Base-by-base conservation (phyloP, 2,888 invertebrate genomes). In the Meliscaeva auricollis region DNA sequence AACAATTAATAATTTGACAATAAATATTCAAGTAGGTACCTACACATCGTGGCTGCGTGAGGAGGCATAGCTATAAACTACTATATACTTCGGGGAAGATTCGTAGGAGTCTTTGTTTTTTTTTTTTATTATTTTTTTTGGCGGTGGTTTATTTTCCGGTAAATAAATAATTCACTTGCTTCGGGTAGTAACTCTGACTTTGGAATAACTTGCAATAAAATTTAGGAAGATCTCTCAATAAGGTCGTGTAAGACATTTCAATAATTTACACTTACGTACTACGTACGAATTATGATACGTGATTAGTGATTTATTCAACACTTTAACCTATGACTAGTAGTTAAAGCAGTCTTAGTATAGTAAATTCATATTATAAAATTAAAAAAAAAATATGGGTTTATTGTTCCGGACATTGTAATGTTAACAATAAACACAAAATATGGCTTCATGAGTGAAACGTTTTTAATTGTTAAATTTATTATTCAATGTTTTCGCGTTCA, bases 1-100 rank as follows among this genome's bases (percentile, higher is more conserved):
- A 13, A 72, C 44, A 46, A 9, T 7, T 35, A 62, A 74, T 83
- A 83, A 83, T 83, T 44, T 58, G 83, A 32, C 30, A 69, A 83
- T 83, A 79, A 70, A 83, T 52, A 75, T 83, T 74, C 83, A 70
- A 64, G 15, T 48, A 50, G 69, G 62, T 44, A 48, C 4, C 26
- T 26, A 26, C 50, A 41, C 17, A 46, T 8, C n/a, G 15, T 20
- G 38, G 15, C 9, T 32, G n/a, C n/a, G 17, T 56, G 48, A 62
- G 26, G 64, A 54, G 46, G 22, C 35, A 35, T 26, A 30, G 9
- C 70, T 75, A 41, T 62, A 68, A 69, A 50, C 41, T 30, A n/a
- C n/a, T n/a, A n/a, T 7, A 26, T 4, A 46, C 52, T 74, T 66
- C 35, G 17, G 15, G 32, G 60, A 73, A 56, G 50, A 13, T 35